Base-by-base conservation (phyloP, 2,888 invertebrate species). In the Catocala nupta region DNA sequence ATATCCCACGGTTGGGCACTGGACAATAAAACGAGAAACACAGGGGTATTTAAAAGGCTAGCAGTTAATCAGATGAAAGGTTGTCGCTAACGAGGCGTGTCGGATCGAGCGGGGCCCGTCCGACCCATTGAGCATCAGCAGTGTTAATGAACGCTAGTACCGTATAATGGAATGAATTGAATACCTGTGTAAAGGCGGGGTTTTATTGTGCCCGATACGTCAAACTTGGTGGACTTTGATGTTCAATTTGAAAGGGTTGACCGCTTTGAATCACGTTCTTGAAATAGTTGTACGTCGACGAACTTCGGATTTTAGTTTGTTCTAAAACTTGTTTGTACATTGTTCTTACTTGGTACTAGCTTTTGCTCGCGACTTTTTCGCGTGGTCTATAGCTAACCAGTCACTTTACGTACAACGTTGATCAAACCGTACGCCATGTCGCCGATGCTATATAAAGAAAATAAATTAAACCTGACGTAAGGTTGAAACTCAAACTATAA, bases 31-130 rank as follows among this genome's bases (percentile, higher is more conserved):
- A 65, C 67, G 56, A 63, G 64, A 55, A 70, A 63, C 61, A 74
- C 59, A 65, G 60, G 59, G 71, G 65, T 71, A 75, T 74, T 77
- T 77, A 76, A 78, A 73, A 68, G 68, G 66, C 68, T 66, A 63
- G 71, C 64, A 78, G 78, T 80, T 80, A 80, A 78, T 76, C 72
- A 76, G 72, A 78, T 78, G 81, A 78, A 78, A 78, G 81, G 77
- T 69, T 68, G 65, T 76, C 78, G 77, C 71, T 74, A 78, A 78
- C 74, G 81, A 78, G 79, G 67, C 70, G 72, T 74, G 73, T 36
- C 56, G 70, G 65, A 68, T 63, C 63, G 67, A 55, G 53, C 59
- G 57, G 45, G 55, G 58, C 6, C 63, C 52, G 61, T 75, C 63
- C 80, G 71, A 76, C 78, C 71, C 77, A 80, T 64, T 78, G 73